Evolutionary conservation across 2,888 invertebrate genomes (phyloP).

Genomic region (Malacosoma neustria): DNA sequence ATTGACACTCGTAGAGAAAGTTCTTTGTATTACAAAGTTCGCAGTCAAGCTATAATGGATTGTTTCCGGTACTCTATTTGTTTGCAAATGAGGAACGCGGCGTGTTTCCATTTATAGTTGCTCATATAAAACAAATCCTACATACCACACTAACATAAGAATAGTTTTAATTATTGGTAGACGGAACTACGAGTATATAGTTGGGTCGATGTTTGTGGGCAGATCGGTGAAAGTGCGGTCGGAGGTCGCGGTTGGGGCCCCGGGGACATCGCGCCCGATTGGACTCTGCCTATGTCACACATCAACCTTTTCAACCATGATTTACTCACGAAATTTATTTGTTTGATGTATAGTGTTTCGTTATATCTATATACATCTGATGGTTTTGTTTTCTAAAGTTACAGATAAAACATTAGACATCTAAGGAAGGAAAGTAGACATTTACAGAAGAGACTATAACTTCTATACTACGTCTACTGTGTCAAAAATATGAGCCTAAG

Average conservation of each 20-base stretch:
- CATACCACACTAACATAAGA: neutral
- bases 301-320: conserved; percentile 1
- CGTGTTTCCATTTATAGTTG: neutral
- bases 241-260: conserved; percentile 32
- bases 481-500: too few species aligned
- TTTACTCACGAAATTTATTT: neutral
- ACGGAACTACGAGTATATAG: neutral
- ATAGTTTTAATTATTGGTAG: neutral
- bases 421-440: too few species aligned
- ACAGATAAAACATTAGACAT: too few species aligned
- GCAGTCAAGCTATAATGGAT: conserved; percentile 15
- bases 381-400: too few species aligned
- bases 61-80: conserved; percentile 49
- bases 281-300: conserved; percentile 15
- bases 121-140: neutral
- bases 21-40: neutral
- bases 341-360: too few species aligned
- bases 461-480: too few species aligned
- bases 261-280: conserved; percentile 18
- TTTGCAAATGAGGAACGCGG: conserved; percentile 44
- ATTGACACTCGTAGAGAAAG: neutral
- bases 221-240: conserved; percentile 47
- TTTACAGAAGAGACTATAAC: too few species aligned
- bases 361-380: too few species aligned
- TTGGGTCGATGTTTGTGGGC: conserved; percentile 19